Conservation (phyloP, 2,113 vertebrate species). For the Xerus inauris region DNA sequence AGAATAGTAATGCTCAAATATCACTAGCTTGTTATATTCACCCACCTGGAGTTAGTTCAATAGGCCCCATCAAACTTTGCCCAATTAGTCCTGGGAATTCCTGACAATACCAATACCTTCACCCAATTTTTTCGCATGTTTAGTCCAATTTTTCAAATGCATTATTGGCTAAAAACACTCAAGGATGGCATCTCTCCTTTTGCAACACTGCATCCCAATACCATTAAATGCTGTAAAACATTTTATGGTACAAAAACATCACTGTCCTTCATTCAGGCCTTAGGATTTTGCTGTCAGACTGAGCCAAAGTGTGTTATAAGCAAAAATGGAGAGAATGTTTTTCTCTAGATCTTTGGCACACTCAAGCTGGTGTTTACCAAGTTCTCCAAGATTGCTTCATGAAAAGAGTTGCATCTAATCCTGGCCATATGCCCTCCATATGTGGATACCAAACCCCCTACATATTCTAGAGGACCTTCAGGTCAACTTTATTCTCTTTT, state of each 20-base stretch:
- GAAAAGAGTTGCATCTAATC: not conserved
- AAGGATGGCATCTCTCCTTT: not conserved
- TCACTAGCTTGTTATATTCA: not conserved
- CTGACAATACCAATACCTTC: not conserved
- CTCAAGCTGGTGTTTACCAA: not conserved
- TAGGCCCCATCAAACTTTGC: not conserved
- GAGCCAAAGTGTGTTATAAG: not conserved
- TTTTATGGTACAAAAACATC: not conserved
- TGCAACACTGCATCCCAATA: not conserved
- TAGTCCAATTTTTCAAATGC: not conserved
- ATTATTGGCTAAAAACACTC: not conserved
- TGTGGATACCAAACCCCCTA: not conserved
- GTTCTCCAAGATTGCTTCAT: not conserved
- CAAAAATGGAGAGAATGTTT: not conserved
- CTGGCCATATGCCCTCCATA: not conserved
- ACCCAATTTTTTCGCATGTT: not conserved
- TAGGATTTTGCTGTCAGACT: not conserved
- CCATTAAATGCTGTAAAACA: not conserved
- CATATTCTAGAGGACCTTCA: not conserved
- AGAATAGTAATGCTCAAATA: constrained; percentile 22
- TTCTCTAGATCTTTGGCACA: not conserved
- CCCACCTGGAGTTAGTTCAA: not conserved
- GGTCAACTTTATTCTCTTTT: not conserved
- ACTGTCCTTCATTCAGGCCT: not conserved
- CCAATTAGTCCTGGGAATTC: not conserved